These are phyloP conservation scores for Osmerus eperlanus DNA, from an alignment of 2,113 vertebrate species.

Conservation along the genomic window DNA sequence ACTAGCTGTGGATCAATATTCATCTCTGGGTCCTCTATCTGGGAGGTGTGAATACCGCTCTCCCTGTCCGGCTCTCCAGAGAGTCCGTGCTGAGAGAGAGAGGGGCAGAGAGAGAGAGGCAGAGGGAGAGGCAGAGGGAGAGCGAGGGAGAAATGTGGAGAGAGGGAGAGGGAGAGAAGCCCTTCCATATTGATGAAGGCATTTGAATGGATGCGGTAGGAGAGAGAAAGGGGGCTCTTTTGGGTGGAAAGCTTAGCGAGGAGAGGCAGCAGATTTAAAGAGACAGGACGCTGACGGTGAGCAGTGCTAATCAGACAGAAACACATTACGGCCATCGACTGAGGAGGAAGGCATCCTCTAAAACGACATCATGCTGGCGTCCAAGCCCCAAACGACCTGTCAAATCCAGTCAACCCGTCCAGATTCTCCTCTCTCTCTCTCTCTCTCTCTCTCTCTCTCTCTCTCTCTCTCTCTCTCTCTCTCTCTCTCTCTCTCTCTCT, in stretches of 20 bases:
- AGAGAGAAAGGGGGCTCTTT: not conserved
- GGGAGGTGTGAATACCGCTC: not conserved
- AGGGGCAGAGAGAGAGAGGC: too few species aligned
- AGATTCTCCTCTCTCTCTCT: too few species aligned
- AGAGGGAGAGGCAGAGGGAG: not conserved
- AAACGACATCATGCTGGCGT: not conserved
- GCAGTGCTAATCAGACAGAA: not conserved
- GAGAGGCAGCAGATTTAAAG: slow-evolving; percentile 2
- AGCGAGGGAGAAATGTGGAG: not conserved
- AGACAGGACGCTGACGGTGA: not conserved
- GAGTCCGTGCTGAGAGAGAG: not conserved
- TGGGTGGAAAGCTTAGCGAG: not conserved
- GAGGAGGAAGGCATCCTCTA: not conserved
- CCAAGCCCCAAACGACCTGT: slow-evolving; percentile 1
- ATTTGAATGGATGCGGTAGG: slow-evolving; percentile 17
- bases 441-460: too few species aligned
- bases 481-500: too few species aligned
- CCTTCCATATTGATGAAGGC: slow-evolving; percentile 24
- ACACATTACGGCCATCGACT: too few species aligned
- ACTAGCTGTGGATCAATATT: not conserved
- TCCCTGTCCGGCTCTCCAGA: too few species aligned
- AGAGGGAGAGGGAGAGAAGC: not conserved
- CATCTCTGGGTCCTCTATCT: not conserved
- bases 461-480: too few species aligned
- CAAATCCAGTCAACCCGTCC: too few species aligned